Evolutionary conservation across 2,797 vertebrate species (phyloP).

Genomic region (Trachurus trachurus): DNA sequence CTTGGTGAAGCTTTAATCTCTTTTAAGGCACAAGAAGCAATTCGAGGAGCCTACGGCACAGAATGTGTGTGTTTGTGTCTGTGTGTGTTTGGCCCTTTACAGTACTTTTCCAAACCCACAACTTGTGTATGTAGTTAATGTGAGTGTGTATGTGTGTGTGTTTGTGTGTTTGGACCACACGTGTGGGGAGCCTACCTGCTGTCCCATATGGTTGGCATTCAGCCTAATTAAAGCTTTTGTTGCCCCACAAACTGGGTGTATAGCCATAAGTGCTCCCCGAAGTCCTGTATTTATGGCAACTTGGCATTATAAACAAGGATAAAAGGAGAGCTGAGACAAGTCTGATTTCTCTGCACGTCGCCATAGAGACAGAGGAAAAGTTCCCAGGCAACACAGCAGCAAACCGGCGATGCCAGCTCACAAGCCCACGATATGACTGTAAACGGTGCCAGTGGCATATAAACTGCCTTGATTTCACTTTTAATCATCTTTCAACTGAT

Average conservation of each 20-base stretch:
- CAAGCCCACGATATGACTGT: slow-evolving; percentile 34
- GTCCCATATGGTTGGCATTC: slow-evolving; percentile 82
- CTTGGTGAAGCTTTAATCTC: not conserved
- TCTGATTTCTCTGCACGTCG: slow-evolving; percentile 68
- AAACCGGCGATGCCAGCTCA: slow-evolving; percentile 44
- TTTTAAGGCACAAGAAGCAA: slow-evolving; percentile 13
- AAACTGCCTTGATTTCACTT: slow-evolving; percentile 25
- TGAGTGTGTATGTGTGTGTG: not conserved
- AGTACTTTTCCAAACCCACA: slow-evolving; percentile 50
- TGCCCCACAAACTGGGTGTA: slow-evolving; percentile 76
- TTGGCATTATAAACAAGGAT: slow-evolving; percentile 84
- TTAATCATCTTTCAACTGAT: slow-evolving; percentile 8
- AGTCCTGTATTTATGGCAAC: slow-evolving; percentile 79
- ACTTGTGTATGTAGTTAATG: slow-evolving; percentile 23
- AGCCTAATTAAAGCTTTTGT: slow-evolving; percentile 82
- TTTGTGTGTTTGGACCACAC: slow-evolving; percentile 64
- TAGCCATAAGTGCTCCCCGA: slow-evolving; percentile 75
- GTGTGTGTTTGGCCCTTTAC: slow-evolving; percentile 21
- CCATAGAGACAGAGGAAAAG: slow-evolving; percentile 71
- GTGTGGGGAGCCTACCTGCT: slow-evolving; percentile 75
- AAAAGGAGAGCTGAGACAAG: slow-evolving; percentile 67
- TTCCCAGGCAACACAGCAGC: slow-evolving; percentile 69
- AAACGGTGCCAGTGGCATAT: slow-evolving; percentile 33
- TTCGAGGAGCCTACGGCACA: slow-evolving; percentile 24
- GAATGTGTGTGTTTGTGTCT: slow-evolving; percentile 14